These are phyloP conservation scores for Choloepus didactylus DNA, from an alignment of 2,797 vertebrate species.

Conservation along the genomic window DNA sequence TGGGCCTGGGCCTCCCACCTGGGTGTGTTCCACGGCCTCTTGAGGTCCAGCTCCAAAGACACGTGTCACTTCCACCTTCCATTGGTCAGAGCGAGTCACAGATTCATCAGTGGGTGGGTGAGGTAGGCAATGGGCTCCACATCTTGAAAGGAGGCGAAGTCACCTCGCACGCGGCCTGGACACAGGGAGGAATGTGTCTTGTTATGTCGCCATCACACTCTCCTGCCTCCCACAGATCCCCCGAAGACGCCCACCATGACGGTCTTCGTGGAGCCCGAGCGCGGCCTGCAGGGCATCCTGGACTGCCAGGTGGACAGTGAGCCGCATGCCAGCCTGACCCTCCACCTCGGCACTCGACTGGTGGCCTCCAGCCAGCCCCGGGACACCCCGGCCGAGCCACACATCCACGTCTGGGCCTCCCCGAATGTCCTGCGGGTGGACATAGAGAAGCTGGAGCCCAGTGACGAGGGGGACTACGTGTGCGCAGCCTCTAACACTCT, in stretches of 20 bases:
- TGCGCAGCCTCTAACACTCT: conserved; percentile 85
- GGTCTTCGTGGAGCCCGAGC: conserved; percentile 85
- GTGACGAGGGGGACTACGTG: conserved; percentile 81
- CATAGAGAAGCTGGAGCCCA: conserved; percentile 27
- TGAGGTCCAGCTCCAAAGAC: conserved; percentile 12
- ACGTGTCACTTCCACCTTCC: neutral
- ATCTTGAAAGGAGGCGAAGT: neutral
- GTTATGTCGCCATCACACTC: neutral
- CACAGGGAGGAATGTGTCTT: neutral
- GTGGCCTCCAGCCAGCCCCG: conserved; percentile 81
- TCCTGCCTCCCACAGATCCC: conserved; percentile 69
- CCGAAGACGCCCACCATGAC: conserved; percentile 81
- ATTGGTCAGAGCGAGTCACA: neutral
- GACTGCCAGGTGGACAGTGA: conserved; percentile 85
- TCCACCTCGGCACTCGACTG: conserved; percentile 74
- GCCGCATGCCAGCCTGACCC: conserved; percentile 79
- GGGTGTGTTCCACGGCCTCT: neutral
- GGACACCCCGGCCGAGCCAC: rapidly evolving
- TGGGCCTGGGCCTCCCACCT: neutral
- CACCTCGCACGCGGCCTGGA: rapidly evolving
- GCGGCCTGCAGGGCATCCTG: conserved; percentile 82
- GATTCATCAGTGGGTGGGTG: neutral
- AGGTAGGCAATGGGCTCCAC: neutral
- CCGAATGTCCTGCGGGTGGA: conserved; percentile 85
- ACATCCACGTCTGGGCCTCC: conserved; percentile 19